phyloP scores from a whole-genome alignment of 2,113 vertebrate species.

The Arizona elegans region DNA sequence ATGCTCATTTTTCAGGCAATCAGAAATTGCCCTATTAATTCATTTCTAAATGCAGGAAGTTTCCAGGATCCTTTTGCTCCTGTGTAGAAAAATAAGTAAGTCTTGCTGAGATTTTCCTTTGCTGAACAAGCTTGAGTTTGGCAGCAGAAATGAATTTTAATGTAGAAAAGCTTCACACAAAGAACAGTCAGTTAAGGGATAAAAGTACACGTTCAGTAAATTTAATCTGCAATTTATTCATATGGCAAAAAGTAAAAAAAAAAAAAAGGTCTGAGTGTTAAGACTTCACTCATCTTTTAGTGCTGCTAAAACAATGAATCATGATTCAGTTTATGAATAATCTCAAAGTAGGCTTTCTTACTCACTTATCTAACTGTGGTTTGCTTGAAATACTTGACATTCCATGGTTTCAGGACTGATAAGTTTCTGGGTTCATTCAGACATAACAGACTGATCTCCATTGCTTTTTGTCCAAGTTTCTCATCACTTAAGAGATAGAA shows the following conservation, averaged over 20 bases:
- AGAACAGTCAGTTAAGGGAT: neutral
- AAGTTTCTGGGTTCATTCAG: neutral
- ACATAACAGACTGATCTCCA: neutral
- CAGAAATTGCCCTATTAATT: neutral
- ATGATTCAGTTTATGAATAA: neutral
- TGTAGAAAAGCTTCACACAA: neutral
- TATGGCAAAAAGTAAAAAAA: neutral
- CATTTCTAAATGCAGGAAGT: neutral
- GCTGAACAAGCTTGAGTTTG: neutral
- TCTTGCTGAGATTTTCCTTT: neutral
- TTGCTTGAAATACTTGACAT: neutral
- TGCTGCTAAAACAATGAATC: neutral
- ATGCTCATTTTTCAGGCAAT: neutral
- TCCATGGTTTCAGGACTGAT: neutral
- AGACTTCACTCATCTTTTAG: neutral
- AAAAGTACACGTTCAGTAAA: neutral
- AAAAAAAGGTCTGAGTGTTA: neutral
- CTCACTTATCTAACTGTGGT: neutral
- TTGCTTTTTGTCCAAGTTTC: neutral
- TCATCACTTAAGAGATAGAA: neutral
- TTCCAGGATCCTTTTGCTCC: neutral
- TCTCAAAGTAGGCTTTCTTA: neutral
- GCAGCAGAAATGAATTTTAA: neutral
- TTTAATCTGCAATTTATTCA: neutral
- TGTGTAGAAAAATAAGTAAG: neutral